A percentile compares a stretch with the other conserved stretches of the same genome.
Evolutionary conservation across 2,888 invertebrate genomes (phyloP).

Genomic region (Dinocampus coccinellae): DNA sequence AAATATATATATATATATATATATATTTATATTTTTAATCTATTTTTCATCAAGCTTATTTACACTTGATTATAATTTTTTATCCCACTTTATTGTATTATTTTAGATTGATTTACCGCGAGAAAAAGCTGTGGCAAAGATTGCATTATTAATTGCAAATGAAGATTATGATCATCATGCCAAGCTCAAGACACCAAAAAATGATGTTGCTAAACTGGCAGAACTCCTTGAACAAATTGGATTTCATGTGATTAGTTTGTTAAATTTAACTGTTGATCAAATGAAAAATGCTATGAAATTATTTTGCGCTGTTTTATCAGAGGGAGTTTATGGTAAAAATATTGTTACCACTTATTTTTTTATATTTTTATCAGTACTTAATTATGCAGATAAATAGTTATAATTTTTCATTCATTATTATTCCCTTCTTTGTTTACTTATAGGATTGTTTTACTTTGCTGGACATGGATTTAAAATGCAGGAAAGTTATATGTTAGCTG

Average conservation of each 20-base stretch:
- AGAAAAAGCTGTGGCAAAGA: constrained; percentile 58
- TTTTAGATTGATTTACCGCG: constrained; percentile 53
- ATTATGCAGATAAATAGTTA: neutral
- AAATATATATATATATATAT: no score
- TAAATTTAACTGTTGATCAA: constrained; percentile 59
- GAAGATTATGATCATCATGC: constrained; percentile 55
- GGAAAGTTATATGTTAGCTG: constrained; percentile 63
- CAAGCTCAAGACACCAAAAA: constrained; percentile 55
- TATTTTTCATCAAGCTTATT: neutral
- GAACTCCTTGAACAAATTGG: constrained; percentile 56
- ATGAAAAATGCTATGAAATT: constrained; percentile 60
- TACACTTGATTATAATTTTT: neutral
- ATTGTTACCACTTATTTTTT: neutral
- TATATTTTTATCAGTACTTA: neutral
- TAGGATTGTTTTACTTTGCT: constrained; percentile 64
- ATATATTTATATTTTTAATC: neutral
- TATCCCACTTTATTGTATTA: neutral
- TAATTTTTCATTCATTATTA: no score
- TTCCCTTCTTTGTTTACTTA: neutral
- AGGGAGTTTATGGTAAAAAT: constrained; percentile 61
- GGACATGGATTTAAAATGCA: constrained; percentile 66
- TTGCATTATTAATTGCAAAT: constrained; percentile 64
- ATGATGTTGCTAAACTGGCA: constrained; percentile 59
- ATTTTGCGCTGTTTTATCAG: constrained; percentile 55
- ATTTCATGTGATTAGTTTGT: constrained; percentile 61